phyloP scores from a whole-genome alignment of 2,113 vertebrate genomes.

The Anguilla rostrata region DNA sequence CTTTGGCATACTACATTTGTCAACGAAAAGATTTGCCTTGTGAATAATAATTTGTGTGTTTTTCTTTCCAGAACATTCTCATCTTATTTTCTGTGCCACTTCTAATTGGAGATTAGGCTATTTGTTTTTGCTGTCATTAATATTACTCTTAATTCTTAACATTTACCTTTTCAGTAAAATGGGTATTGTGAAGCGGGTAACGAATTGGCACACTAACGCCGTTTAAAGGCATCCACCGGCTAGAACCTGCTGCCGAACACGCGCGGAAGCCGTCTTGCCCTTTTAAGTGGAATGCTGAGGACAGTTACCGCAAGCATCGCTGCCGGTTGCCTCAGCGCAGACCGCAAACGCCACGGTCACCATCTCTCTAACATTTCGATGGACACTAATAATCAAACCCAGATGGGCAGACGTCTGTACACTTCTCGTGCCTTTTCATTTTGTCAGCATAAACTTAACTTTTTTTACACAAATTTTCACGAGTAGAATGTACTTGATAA shows the following conservation, averaged over 20 bases:
- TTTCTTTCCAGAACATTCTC: background rate
- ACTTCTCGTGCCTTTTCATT: too few species aligned
- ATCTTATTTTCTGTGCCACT: background rate
- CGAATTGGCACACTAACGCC: too few species aligned
- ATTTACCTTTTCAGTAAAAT: background rate
- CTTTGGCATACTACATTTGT: background rate
- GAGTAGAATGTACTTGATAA: too few species aligned
- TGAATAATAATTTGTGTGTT: background rate
- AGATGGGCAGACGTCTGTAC: too few species aligned
- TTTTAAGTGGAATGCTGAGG: background rate
- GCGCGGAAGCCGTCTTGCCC: background rate
- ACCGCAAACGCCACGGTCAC: background rate
- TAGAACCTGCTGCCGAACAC: background rate
- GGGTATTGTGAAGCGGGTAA: background rate
- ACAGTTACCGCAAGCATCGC: too few species aligned
- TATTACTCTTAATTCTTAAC: background rate
- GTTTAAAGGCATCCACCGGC: too few species aligned
- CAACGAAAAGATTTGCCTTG: too few species aligned
- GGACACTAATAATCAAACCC: too few species aligned
- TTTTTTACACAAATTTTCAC: too few species aligned
- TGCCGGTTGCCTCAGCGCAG: background rate
- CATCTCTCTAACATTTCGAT: too few species aligned
- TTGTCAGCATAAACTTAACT: too few species aligned
- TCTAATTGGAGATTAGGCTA: too few species aligned
- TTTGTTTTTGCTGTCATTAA: background rate